Conservation (phyloP, 2,888 invertebrate species). For the Glyphotaelius pellucidus region DNA sequence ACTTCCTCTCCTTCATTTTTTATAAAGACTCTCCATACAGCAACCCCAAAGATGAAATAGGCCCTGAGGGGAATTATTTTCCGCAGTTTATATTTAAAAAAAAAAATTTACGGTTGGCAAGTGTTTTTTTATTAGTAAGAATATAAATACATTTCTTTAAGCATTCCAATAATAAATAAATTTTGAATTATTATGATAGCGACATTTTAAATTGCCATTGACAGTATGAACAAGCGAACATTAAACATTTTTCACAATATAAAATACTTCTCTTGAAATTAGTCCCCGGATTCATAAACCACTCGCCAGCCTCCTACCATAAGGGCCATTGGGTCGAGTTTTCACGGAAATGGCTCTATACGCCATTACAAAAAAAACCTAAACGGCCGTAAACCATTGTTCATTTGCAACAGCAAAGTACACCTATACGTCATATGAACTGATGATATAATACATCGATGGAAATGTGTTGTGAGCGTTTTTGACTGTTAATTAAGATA, state of each 20-base stretch:
- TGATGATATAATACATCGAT: too few species aligned
- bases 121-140: too few species aligned
- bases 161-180: too few species aligned
- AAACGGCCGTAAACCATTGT: background rate
- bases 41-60: too few species aligned
- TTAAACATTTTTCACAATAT: background rate
- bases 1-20: too few species aligned
- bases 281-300: background rate
- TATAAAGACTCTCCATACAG: too few species aligned
- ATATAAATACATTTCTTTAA: too few species aligned
- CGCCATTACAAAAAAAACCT: background rate
- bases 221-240: background rate
- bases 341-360: background rate
- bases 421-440: background rate
- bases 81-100: too few species aligned
- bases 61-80: too few species aligned
- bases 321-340: background rate
- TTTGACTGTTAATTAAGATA: too few species aligned
- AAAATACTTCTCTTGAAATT: background rate
- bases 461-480: too few species aligned
- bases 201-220: background rate
- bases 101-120: too few species aligned
- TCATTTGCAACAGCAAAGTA: background rate
- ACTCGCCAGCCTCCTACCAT: background rate
- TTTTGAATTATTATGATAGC: background rate